Evolutionary conservation across 1,140 invertebrate species (phyloP).

Genomic region (Trichomalopsis sarcophagae): DNA sequence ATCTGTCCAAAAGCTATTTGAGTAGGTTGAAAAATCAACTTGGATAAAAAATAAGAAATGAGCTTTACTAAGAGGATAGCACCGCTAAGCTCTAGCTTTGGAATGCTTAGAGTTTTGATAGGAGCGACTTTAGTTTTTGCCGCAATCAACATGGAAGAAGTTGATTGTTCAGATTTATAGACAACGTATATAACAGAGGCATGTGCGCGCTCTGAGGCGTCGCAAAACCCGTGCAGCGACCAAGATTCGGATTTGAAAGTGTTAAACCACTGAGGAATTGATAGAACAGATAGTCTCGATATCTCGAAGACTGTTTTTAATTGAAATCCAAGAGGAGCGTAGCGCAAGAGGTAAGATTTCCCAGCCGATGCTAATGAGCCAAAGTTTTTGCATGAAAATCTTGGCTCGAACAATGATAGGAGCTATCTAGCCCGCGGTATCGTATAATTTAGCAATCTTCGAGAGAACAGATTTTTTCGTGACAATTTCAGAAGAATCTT

Average conservation of each 20-base stretch:
- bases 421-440: not conserved
- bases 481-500: too few species aligned
- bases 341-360: too few species aligned
- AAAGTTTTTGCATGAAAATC: slow-evolving; percentile 16
- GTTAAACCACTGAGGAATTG: not conserved
- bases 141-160: not conserved
- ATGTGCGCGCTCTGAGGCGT: too few species aligned
- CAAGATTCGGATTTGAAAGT: not conserved
- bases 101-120: not conserved
- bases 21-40: not conserved
- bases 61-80: not conserved
- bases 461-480: not conserved
- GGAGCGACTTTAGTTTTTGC: slow-evolving; percentile 32
- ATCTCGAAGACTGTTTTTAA: too few species aligned
- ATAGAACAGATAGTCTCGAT: not conserved
- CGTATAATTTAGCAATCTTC: not conserved
- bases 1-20: slow-evolving; percentile 1
- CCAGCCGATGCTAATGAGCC: not conserved
- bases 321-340: too few species aligned
- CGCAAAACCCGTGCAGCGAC: not conserved
- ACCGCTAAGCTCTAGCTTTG: not conserved
- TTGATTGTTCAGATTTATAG: not conserved
- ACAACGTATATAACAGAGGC: too few species aligned
- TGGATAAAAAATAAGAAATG: not conserved
- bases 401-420: not conserved